Percentiles rank a stretch among this genome's conserved stretches.
Evolutionary conservation across 2,888 invertebrate genomes (phyloP).

Genomic region (Calameuta idolon): DNA sequence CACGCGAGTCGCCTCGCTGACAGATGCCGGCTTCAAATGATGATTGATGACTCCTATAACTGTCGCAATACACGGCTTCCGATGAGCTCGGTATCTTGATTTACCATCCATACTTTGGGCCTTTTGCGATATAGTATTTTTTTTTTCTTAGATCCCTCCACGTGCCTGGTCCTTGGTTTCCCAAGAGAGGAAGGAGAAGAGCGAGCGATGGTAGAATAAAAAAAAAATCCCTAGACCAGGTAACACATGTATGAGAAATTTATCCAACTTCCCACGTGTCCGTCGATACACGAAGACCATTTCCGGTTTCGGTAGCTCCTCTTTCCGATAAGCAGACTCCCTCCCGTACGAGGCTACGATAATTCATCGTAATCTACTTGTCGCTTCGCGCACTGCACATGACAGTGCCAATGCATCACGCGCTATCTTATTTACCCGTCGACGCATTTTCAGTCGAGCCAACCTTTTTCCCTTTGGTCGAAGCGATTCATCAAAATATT

Average conservation of each 20-base stretch:
- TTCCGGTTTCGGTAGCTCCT: not conserved
- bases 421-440: constrained; percentile 11
- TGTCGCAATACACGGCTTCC: constrained; percentile 59
- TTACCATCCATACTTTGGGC: constrained; percentile 50
- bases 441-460: not conserved
- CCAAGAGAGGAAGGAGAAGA: not conserved
- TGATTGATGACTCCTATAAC: constrained; percentile 62
- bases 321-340: not conserved
- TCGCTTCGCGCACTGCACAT: not conserved
- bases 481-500: not conserved
- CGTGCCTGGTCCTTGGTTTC: not conserved
- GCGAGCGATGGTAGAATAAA: too few species aligned
- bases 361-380: not conserved
- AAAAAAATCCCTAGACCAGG: not conserved
- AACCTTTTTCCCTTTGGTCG: not conserved
- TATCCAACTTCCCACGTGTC: not conserved
- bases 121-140: not conserved
- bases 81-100: constrained; percentile 60
- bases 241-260: not conserved
- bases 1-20: constrained; percentile 47
- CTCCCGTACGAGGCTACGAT: not conserved
- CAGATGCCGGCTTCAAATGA: constrained; percentile 56
- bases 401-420: constrained; percentile 3
- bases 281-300: not conserved
- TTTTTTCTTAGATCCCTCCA: not conserved